Evolutionary conservation across 2,888 invertebrate species (phyloP).

Genomic region (Drosophila infuscata): DNA sequence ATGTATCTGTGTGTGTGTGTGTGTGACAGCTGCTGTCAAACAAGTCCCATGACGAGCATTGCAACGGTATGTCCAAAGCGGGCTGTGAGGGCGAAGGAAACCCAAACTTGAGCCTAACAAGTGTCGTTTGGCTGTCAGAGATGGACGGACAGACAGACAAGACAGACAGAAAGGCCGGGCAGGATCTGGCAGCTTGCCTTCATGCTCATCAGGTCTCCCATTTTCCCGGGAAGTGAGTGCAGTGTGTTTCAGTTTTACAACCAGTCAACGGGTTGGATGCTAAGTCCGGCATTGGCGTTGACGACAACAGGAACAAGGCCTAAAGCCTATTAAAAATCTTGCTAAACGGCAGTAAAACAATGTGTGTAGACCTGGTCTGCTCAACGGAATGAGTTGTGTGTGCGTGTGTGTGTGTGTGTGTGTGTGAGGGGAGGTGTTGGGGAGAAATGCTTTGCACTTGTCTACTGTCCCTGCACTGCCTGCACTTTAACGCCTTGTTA

Average conservation of each 20-base stretch:
- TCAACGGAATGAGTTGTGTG: background rate
- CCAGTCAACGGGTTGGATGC: constrained; percentile 49
- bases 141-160: constrained; percentile 41
- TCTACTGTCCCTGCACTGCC: constrained; percentile 46
- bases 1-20: background rate
- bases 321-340: constrained; percentile 79
- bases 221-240: constrained; percentile 14
- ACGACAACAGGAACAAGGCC: constrained; percentile 50
- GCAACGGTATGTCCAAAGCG: constrained; percentile 57
- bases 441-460: constrained; percentile 31
- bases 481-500: constrained; percentile 42
- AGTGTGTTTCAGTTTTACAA: constrained; percentile 47
- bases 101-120: constrained; percentile 74
- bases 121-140: constrained; percentile 73
- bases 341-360: constrained; percentile 79
- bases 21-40: constrained; percentile 73
- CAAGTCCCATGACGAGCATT: constrained; percentile 75
- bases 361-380: constrained; percentile 49
- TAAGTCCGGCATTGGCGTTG: constrained; percentile 39
- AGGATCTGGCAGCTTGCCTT: constrained; percentile 55
- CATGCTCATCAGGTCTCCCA: constrained; percentile 64
- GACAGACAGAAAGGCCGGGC: constrained; percentile 23
- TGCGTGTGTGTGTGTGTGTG: background rate
- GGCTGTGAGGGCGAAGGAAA: background rate
- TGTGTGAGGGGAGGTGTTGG: background rate